These are phyloP conservation scores for Augiades crinisus DNA, from an alignment of 2,888 invertebrate species.

Conservation along the genomic window DNA sequence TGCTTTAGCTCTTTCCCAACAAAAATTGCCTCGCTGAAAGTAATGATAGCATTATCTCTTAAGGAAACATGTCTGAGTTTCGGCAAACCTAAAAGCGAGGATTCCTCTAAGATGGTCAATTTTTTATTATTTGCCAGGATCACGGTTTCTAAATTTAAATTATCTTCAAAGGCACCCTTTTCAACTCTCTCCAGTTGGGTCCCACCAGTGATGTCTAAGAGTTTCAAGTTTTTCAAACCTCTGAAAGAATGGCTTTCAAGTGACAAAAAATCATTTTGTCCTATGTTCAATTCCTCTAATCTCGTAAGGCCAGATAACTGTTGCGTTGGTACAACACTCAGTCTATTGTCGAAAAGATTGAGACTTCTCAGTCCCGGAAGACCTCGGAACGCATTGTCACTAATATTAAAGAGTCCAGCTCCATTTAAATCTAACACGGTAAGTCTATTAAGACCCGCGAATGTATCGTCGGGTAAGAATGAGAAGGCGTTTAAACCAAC, in stretches of 20 bases:
- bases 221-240: conserved; percentile 88
- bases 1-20: conserved; percentile 89
- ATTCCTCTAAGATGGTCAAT: conserved; percentile 86
- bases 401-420: conserved; percentile 90
- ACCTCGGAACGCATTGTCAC: conserved; percentile 88
- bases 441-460: conserved; percentile 87
- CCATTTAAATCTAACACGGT: conserved; percentile 90
- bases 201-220: conserved; percentile 90
- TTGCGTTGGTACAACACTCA: conserved; percentile 87
- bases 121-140: conserved; percentile 89
- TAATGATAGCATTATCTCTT: conserved; percentile 88
- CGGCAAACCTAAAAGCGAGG: conserved; percentile 88
- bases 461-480: conserved; percentile 88
- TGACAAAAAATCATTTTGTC: conserved; percentile 89
- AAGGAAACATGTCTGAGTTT: conserved; percentile 89
- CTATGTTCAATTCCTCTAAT: conserved; percentile 90
- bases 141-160: conserved; percentile 90
- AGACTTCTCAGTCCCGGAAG: conserved; percentile 88
- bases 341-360: conserved; percentile 90
- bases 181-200: conserved; percentile 86
- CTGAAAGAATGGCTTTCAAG: conserved; percentile 88
- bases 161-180: conserved; percentile 89
- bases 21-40: conserved; percentile 89
- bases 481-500: conserved; percentile 92
- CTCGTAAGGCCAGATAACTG: conserved; percentile 87